These are phyloP conservation scores for Neotoxoptera formosana DNA, from an alignment of 1,140 invertebrate genomes.

Conservation along the genomic window DNA sequence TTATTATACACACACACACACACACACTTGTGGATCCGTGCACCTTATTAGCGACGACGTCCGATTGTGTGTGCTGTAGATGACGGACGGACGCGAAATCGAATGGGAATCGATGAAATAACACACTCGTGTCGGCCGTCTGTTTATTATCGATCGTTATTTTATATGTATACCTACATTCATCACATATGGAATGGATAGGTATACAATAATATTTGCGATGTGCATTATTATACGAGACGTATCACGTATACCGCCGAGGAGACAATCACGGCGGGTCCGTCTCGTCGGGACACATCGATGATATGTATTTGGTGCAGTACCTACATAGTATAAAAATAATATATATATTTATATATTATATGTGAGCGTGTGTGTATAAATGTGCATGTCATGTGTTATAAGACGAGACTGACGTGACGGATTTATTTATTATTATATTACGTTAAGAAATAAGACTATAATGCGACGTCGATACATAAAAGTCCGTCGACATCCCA, in stretches of 20 bases:
- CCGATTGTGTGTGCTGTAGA: neutral
- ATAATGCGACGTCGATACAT: neutral
- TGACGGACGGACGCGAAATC: constrained; percentile 33
- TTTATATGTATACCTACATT: neutral
- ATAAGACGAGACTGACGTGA: neutral
- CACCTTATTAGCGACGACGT: constrained; percentile 3
- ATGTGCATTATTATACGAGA: constrained; percentile 8
- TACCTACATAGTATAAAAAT: neutral
- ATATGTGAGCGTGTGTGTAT: too few relatives aligned
- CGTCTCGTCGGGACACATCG: neutral
- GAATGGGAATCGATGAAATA: constrained; percentile 47
- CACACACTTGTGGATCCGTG: neutral
- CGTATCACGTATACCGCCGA: neutral
- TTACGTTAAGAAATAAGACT: neutral
- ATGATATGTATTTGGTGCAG: constrained; percentile 2
- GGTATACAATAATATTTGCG: neutral
- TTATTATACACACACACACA: neutral
- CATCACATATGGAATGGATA: neutral
- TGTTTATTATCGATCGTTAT: neutral
- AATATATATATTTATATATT: neutral
- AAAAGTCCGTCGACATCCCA: neutral
- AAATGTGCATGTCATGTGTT: neutral
- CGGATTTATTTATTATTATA: constrained; percentile 13
- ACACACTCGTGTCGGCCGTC: neutral
- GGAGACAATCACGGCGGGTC: neutral